A percentile compares a stretch with the other conserved stretches of the same genome.
Conservation (phyloP, 2,888 invertebrate genomes). For the Meganola albula region DNA sequence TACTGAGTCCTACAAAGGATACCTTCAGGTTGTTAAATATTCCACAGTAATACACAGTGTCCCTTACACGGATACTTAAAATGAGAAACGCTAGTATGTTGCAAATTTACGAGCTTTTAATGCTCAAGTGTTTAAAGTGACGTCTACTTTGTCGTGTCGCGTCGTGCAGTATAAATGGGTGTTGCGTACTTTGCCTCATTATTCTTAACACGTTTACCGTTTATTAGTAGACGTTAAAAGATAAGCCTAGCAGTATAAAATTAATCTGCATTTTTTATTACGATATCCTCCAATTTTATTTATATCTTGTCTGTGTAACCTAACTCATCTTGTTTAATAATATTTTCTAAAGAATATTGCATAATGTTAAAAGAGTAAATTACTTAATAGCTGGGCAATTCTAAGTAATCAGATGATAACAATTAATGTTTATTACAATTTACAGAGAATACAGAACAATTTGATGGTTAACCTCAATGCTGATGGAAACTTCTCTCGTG, state of each 20-base stretch:
- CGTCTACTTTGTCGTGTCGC: constrained; percentile 20
- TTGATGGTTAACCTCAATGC: neutral
- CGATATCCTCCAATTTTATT: too few species aligned
- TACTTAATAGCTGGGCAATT: too few species aligned
- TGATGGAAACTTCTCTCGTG: constrained; percentile 22
- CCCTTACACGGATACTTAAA: constrained; percentile 25
- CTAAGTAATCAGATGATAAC: too few species aligned
- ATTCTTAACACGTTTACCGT: constrained; percentile 25
- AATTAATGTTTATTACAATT: too few species aligned
- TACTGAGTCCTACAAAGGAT: too few species aligned
- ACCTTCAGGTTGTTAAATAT: constrained; percentile 7
- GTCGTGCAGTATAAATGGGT: constrained; percentile 14
- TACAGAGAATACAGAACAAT: too few species aligned
- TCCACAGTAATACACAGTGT: constrained; percentile 17
- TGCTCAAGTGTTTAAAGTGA: constrained; percentile 24
- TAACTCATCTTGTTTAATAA: too few species aligned
- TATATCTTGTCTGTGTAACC: too few species aligned
- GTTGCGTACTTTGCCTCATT: constrained; percentile 16
- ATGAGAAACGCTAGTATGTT: constrained; percentile 26
- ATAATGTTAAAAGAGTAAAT: too few species aligned
- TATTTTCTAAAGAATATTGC: too few species aligned
- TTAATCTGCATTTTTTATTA: too few species aligned
- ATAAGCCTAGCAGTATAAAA: too few species aligned
- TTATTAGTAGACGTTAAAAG: neutral
- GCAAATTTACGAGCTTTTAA: constrained; percentile 28